phyloP scores from a whole-genome alignment of 2,797 vertebrate species.

The Dallia pectoralis region DNA sequence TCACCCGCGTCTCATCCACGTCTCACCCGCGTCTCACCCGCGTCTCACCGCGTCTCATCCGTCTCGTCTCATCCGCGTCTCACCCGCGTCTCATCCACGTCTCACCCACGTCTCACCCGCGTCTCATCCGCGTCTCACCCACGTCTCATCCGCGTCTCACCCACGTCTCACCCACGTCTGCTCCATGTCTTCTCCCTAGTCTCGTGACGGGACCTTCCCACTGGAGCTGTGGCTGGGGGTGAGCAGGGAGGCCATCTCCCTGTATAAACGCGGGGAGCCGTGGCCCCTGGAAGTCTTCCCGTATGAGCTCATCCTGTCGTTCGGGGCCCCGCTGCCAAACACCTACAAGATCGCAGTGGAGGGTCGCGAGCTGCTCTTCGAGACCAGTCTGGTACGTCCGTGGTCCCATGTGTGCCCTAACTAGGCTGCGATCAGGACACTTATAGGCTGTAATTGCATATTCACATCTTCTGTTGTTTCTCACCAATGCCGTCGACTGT shows the following conservation, averaged over 20 bases:
- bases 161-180: neutral
- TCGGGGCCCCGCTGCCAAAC: conserved; percentile 89
- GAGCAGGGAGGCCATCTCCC: conserved; percentile 87
- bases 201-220: conserved; percentile 87
- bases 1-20: conserved; percentile 76
- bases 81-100: neutral
- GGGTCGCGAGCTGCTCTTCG: conserved; percentile 89
- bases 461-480: neutral
- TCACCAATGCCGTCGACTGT: neutral
- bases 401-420: neutral
- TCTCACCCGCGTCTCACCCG: neutral
- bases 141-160: neutral
- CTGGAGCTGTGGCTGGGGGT: conserved; percentile 92
- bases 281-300: conserved; percentile 90
- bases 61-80: too few species aligned
- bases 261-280: conserved; percentile 93
- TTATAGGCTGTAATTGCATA: neutral
- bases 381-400: conserved; percentile 86
- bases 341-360: conserved; percentile 93
- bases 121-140: neutral
- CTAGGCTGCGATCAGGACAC: too few species aligned
- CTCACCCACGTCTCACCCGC: conserved; percentile 68
- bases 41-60: too few species aligned
- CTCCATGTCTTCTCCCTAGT: conserved; percentile 62
- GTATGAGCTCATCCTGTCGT: conserved; percentile 94